phyloP scores from a whole-genome alignment of 2,797 vertebrate species.

The Enteromius afrohamiltoni region DNA sequence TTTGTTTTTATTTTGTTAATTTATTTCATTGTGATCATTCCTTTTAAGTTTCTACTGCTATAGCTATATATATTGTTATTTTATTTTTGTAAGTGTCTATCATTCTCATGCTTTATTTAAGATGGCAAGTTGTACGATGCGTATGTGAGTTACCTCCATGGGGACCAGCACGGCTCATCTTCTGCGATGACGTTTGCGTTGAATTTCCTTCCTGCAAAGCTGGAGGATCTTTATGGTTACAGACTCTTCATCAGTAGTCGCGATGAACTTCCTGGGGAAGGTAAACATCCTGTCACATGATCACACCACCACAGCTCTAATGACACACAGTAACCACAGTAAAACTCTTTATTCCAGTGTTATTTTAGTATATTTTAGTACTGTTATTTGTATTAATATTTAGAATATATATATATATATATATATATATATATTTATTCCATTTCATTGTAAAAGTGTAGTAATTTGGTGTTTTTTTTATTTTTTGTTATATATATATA shows the following conservation, averaged over 20 bases:
- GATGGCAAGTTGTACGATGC: conserved; percentile 77
- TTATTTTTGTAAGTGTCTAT: background rate
- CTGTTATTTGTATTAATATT: background rate
- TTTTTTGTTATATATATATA: no score
- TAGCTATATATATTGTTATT: background rate
- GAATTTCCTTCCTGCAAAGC: conserved; percentile 66
- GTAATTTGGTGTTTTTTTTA: no score
- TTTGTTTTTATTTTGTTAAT: background rate
- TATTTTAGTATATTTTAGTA: background rate
- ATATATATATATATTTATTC: no score
- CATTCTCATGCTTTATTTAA: conserved; percentile 42
- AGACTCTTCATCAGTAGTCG: conserved; percentile 75
- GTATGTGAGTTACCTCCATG: conserved; percentile 71
- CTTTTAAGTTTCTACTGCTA: background rate
- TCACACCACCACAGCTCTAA: background rate
- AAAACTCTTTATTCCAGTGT: background rate
- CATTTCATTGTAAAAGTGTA: no score
- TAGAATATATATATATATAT: no score
- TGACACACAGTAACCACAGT: no score
- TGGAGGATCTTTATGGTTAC: conserved; percentile 74
- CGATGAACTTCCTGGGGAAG: conserved; percentile 77
- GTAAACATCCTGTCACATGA: conserved; percentile 59
- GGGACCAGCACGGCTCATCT: background rate
- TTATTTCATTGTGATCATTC: background rate
- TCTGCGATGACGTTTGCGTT: conserved; percentile 63